Conservation (phyloP, 1,140 invertebrate species). For the Caerostris extrusa region DNA sequence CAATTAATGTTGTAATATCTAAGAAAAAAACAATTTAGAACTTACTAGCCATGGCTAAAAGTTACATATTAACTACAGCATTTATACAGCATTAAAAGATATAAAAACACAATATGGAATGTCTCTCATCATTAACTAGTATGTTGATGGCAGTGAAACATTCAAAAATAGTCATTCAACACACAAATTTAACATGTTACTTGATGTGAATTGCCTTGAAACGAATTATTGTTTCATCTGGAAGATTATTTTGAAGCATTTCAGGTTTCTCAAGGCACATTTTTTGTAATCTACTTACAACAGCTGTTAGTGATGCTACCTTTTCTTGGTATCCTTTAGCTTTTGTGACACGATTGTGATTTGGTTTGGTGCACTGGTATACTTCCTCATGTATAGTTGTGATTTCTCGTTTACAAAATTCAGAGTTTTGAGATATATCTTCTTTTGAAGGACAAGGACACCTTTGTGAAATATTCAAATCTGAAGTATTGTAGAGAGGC, state of each 20-base stretch:
- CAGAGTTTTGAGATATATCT: background rate
- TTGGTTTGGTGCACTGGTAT: background rate
- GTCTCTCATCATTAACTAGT: background rate
- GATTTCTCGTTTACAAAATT: constrained; percentile 28
- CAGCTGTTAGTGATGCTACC: constrained; percentile 26
- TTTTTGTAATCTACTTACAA: constrained; percentile 31
- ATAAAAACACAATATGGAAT: background rate
- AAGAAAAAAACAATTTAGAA: too few relatives aligned
- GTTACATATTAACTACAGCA: too few relatives aligned
- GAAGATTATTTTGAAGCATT: constrained; percentile 26
- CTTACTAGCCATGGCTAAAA: too few relatives aligned
- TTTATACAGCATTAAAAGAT: background rate
- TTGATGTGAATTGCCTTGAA: constrained; percentile 42
- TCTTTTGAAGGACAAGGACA: background rate
- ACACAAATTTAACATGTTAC: background rate
- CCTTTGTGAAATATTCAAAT: background rate
- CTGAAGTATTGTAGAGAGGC: too few relatives aligned
- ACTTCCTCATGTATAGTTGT: constrained; percentile 44
- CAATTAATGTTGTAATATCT: too few relatives aligned
- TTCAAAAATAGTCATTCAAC: background rate
- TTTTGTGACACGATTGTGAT: background rate
- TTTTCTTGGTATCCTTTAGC: constrained; percentile 12
- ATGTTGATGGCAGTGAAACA: constrained; percentile 1
- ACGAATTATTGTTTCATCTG: constrained; percentile 38
- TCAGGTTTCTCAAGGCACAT: constrained; percentile 17